Base-by-base conservation (phyloP, 2,113 vertebrate species). In the Eolophus roseicapilla region DNA sequence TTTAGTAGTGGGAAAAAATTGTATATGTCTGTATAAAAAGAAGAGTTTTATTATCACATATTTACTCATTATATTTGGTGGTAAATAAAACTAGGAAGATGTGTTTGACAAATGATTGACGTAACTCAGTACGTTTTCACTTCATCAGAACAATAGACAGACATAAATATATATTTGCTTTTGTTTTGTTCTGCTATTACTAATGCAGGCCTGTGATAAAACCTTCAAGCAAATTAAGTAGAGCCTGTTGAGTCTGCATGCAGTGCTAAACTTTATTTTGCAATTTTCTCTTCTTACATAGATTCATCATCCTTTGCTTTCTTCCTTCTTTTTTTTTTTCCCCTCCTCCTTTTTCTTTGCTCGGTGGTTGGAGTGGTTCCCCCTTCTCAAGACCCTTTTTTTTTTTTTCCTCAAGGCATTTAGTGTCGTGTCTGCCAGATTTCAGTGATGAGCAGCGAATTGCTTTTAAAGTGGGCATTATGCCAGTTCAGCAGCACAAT, bases 401-500 rank as follows among this genome's bases (percentile, higher is more conserved):
- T 92, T 39, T 91, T 97, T 96, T 97, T 86, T 82, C 87, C 97
- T 98, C 97, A 95, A 98, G 98, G 98, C 98, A 98, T 99, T 98
- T 99, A 98, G 98, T 98, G 98, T 99, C 98, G 98, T 99, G 98
- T 98, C 98, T 99, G 98, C 98, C 98, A 99, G 98, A 98, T 98
- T 99, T 99, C 98, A 98, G 98, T 98, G 98, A 99, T 99, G 98
- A 99, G 98, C 98, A 98, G 98, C 97, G 98, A 99, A 99, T 99
- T 99, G 98, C 98, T 99, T 99, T 99, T 98, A 99, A 98, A 99
- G 98, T 98, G 98, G 98, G 98, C 98, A 99, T 98, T 99, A 99
- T 99, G 98, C 98, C 98, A 98, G 98, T 98, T 98, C 98, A 98
- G 98, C 98, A 98, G 98, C 98, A 99, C 98, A 99, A 98, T 99